Percentiles rank a stretch among this genome's conserved stretches.
Evolutionary conservation across 1,140 invertebrate species (phyloP).

Genomic region (Pogonomyrmex barbatus): DNA sequence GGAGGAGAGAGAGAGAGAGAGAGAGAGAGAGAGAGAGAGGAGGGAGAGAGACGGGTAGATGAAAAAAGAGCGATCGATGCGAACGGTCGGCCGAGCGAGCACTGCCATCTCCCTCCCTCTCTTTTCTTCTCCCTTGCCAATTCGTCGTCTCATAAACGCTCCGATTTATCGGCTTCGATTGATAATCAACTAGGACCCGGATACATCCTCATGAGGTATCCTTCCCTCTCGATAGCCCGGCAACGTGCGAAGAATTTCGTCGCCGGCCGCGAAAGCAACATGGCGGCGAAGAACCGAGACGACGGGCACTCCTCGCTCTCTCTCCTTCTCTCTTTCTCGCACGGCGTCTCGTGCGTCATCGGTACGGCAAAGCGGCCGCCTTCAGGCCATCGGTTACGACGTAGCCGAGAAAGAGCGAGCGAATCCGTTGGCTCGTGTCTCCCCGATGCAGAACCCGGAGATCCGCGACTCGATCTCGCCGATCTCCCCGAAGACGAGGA

Average conservation of each 20-base stretch:
- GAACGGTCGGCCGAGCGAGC: neutral
- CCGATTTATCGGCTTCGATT: neutral
- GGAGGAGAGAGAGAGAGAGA: neutral
- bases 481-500: neutral
- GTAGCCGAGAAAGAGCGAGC: neutral
- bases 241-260: constrained; percentile 69
- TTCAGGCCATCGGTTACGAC: constrained; percentile 59
- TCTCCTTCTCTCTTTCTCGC: constrained; percentile 51
- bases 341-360: constrained; percentile 75
- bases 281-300: constrained; percentile 74
- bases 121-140: neutral
- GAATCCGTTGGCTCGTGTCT: neutral
- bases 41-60: neutral
- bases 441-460: neutral
- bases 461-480: neutral
- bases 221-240: constrained; percentile 3
- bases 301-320: constrained; percentile 64
- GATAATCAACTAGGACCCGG: neutral
- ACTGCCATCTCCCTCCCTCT: neutral
- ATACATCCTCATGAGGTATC: neutral
- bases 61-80: constrained; percentile 26
- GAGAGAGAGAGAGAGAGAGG: neutral
- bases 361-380: constrained; percentile 62
- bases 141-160: neutral
- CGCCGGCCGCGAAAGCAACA: constrained; percentile 79